Base-by-base conservation (phyloP, 2,888 invertebrate species). In the Himalopsyche tibetana region DNA sequence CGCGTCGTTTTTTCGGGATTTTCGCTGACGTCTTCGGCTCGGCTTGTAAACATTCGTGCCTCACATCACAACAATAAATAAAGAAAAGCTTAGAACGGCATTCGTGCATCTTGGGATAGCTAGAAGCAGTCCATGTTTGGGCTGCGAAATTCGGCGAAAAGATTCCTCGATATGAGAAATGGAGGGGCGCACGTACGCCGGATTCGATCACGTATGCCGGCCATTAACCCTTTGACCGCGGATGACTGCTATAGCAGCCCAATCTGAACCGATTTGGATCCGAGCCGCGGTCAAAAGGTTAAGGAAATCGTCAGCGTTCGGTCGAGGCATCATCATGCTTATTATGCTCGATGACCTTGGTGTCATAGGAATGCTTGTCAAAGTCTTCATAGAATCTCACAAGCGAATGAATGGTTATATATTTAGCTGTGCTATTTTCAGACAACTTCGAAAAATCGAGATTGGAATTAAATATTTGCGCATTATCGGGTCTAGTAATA, bases 301-400 rank as follows among this genome's bases (percentile, higher is more conserved):
- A 63, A 19, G 63, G 63, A 19, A 63, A 63, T 63, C 63, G 63
- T n/a, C 19, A 19, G 63, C 8, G 19, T 63, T 63, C 19, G 15
- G 19, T 9, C 63, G 28, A n/a, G 63, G 8, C 19, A 63, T 28
- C 19, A 19, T 28, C 63, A 19, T 19, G 28, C 5, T 56, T 56
- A n/a, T 63, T 28, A 63, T 63, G 63, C 19, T 11, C 63, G 28
- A 63, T 63, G 63, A 63, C 63, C 63, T 63, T 63, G 19, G 9
- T 42, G 83, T 55, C 45, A 55, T 82, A 86, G 63, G 19, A 28
- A 63, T 19, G 63, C 2, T 9, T 63, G 63, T 63, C 63, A 55
- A 42, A 42, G 42, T 42, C 42, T 8, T 2, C 42, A 42, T 9
- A 55, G 38, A 42, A 11, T 28, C 28, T n/a, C n/a, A n/a, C n/a